phyloP scores from a whole-genome alignment of 2,113 vertebrate species.

The Calyptomena viridis region DNA sequence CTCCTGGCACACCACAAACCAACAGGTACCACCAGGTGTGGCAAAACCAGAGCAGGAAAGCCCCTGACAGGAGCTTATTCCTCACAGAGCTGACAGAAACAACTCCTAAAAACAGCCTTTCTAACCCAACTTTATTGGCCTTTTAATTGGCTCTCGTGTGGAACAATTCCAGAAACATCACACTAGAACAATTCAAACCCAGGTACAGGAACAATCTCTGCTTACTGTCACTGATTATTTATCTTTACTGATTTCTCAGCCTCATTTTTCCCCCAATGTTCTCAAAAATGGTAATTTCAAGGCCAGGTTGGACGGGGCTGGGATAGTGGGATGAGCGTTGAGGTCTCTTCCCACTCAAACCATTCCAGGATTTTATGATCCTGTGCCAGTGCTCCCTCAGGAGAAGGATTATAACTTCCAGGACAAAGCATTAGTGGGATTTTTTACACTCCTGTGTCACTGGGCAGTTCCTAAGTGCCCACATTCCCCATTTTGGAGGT shows the following conservation, averaged over 20 bases:
- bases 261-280: rapidly evolving
- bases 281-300: not conserved
- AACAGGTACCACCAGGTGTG: rapidly evolving
- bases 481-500: rapidly evolving
- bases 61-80: not conserved
- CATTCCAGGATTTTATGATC: not conserved
- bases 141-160: not conserved
- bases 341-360: not conserved
- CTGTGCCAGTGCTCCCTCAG: not conserved
- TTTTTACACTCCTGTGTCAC: too few relatives aligned
- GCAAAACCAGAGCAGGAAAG: rapidly evolving
- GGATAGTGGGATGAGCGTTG: not conserved
- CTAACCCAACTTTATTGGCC: not conserved
- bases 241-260: not conserved
- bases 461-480: not conserved
- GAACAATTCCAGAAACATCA: not conserved
- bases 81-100: not conserved
- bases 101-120: not conserved
- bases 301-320: not conserved
- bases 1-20: not conserved
- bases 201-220: not conserved
- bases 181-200: not conserved
- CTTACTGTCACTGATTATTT: not conserved
- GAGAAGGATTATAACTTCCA: not conserved
- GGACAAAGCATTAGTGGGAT: not conserved